Conservation (phyloP, 2,888 invertebrate species). For the Plagodis pulveraria region DNA sequence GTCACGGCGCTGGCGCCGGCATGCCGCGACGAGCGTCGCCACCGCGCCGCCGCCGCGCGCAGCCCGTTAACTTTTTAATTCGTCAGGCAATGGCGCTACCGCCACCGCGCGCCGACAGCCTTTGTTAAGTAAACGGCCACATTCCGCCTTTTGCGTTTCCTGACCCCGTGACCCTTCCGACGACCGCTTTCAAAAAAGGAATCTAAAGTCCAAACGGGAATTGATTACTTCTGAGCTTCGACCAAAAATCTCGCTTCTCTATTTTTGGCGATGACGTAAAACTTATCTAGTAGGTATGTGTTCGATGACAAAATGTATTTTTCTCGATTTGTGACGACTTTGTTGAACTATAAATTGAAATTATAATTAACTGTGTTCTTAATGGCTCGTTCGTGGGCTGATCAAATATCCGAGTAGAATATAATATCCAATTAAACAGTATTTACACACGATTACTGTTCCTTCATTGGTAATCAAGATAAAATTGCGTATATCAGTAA, state of each 20-base stretch:
- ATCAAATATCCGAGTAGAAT: conserved; percentile 17
- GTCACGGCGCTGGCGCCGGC: conserved; percentile 80
- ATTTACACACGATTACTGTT: conserved; percentile 20
- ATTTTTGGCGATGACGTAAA: conserved; percentile 37
- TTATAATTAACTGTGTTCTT: conserved; percentile 16
- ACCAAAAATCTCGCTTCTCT: conserved; percentile 33
- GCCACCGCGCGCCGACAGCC: conserved; percentile 51
- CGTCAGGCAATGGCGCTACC: conserved; percentile 65
- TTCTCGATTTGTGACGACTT: conserved; percentile 31
- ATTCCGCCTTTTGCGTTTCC: conserved; percentile 36
- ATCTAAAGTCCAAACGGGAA: conserved; percentile 27
- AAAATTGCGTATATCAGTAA: conserved; percentile 27
- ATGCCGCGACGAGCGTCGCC: conserved; percentile 68
- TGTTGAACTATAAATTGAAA: conserved; percentile 29
- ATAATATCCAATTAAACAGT: conserved; percentile 21
- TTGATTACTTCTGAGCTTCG: conserved; percentile 20
- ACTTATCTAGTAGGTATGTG: conserved; percentile 28
- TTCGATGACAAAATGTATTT: conserved; percentile 23
- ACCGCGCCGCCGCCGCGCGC: conserved; percentile 62
- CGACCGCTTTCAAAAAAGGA: conserved; percentile 33
- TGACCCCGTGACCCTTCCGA: conserved; percentile 36
- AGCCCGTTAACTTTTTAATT: conserved; percentile 81
- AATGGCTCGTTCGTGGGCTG: conserved; percentile 4
- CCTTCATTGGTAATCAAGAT: conserved; percentile 21
- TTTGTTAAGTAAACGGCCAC: conserved; percentile 62